Conservation (phyloP, 1,140 invertebrate genomes). For the Triops longicaudatus region DNA sequence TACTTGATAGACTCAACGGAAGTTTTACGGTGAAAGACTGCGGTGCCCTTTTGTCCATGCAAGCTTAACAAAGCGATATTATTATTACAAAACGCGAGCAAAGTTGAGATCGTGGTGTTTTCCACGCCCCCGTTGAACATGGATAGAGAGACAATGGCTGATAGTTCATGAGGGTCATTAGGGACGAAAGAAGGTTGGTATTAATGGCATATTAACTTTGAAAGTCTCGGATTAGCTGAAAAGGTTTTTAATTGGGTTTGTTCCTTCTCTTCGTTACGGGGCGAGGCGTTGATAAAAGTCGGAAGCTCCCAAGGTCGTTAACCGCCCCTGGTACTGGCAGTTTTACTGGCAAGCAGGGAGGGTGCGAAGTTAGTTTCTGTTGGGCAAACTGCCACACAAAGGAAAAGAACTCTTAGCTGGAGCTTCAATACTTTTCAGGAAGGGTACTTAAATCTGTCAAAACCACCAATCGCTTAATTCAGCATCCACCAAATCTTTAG, state of each 20-base stretch:
- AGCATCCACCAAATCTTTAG: neutral
- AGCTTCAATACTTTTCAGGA: neutral
- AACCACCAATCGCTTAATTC: slow-evolving; percentile 12
- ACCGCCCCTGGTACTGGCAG: neutral
- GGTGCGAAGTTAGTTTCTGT: neutral
- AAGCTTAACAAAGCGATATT: no score
- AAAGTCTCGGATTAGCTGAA: neutral
- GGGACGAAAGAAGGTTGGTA: neutral
- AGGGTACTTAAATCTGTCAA: slow-evolving; percentile 4
- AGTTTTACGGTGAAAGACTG: no score
- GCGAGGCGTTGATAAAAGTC: neutral
- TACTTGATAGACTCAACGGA: no score
- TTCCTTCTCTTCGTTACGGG: neutral
- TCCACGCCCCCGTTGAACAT: no score
- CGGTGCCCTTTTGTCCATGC: no score
- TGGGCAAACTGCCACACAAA: slow-evolving; percentile 2
- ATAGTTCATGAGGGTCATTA: no score
- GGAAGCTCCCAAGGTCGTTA: neutral
- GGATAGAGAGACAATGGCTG: no score
- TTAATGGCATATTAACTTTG: neutral
- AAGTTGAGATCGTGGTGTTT: no score
- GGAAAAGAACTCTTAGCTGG: neutral
- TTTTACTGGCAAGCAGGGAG: no score
- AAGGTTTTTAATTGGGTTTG: slow-evolving; percentile 1
- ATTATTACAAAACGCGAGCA: no score